Evolutionary conservation across 2,797 vertebrate species (phyloP), one percentile per base, ranked within the genome.

Genomic region (Triplophysa bombifrons): DNA sequence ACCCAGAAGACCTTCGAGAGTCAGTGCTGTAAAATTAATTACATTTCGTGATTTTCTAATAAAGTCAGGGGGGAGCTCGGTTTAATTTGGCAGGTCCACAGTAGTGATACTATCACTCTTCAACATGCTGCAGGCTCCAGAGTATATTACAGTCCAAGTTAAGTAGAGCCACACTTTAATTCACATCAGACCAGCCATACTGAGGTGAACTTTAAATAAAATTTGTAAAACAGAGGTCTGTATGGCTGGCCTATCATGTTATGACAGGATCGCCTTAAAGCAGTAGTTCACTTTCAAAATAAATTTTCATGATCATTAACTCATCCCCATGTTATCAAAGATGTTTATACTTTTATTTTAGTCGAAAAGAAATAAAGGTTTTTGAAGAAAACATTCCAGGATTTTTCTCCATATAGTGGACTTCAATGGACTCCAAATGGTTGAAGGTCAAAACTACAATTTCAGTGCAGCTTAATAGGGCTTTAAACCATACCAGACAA

Each of bases 41-140:
- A 46, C 2, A 44, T 55, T 78, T 53, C 80, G 84, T 55, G 77
- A 80, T 82, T 76, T 71, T 76, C 56, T 86, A 84, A 80, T 86
- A 78, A 50, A 85, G 48, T 73, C 55, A 72, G 72, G 58, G 61
- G 82, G 12, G 11, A 69, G 66, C 72, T 46, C 22, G 12, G 67
- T 76, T 80, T 82, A 63, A 82, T 87, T 85, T 44, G 10, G 78
- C 44, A 63, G 60, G 63, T 9, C 81, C 11, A 38, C 65, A 51
- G 65, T 53, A 69, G 58, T 70, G 14, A 50, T 74, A 82, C 85
- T 78, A 60, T 84, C 71, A 68, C 70, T 72, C 14, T 50, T 38
- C 1, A 27, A 81, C 50, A 64, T 16, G 67, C 65, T 48, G 13
- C 16, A 13, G 55, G 69, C 63, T 78, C 30, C 25, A 65, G 69